Conservation (phyloP, 2,888 invertebrate genomes). For the Hymenopus coronatus region DNA sequence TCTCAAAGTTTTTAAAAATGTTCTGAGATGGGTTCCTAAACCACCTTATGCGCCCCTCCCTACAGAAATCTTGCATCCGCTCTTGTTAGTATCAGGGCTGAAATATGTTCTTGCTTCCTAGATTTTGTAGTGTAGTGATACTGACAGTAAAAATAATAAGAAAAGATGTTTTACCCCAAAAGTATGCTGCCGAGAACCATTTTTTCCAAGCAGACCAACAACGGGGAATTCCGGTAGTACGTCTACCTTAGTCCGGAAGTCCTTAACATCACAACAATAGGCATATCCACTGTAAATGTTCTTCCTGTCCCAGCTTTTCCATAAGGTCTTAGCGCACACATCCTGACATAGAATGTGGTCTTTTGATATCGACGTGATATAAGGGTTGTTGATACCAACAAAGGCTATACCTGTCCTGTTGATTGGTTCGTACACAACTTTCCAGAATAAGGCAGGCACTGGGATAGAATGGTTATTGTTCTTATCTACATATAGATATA, state of each 20-base stretch:
- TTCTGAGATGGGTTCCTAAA: too few species aligned
- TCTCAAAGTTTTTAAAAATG: too few species aligned
- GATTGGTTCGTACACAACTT: conserved; percentile 55
- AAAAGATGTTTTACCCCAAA: too few species aligned
- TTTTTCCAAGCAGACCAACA: neutral
- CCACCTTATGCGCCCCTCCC: too few species aligned
- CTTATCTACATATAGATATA: conserved; percentile 37
- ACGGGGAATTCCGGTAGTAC: conserved; percentile 55
- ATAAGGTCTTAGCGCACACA: conserved; percentile 47
- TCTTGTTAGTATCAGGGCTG: too few species aligned
- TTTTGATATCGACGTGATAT: conserved; percentile 39
- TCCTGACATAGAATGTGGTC: conserved; percentile 52
- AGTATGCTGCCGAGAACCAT: too few species aligned
- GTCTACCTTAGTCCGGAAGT: conserved; percentile 54
- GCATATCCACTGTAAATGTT: conserved; percentile 56
- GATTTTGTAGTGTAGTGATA: too few species aligned
- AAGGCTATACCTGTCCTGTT: conserved; percentile 56
- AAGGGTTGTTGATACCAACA: conserved; percentile 63
- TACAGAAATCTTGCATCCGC: too few species aligned
- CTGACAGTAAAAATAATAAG: too few species aligned
- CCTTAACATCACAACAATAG: conserved; percentile 60
- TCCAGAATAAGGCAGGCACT: conserved; percentile 58
- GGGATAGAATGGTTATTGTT: conserved; percentile 50
- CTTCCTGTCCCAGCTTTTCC: conserved; percentile 57
- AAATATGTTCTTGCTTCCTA: too few species aligned